Evolutionary conservation across 2,113 vertebrate genomes (phyloP), one percentile per base, ranked within the genome.

Genomic region (Xenopus tropicalis): DNA sequence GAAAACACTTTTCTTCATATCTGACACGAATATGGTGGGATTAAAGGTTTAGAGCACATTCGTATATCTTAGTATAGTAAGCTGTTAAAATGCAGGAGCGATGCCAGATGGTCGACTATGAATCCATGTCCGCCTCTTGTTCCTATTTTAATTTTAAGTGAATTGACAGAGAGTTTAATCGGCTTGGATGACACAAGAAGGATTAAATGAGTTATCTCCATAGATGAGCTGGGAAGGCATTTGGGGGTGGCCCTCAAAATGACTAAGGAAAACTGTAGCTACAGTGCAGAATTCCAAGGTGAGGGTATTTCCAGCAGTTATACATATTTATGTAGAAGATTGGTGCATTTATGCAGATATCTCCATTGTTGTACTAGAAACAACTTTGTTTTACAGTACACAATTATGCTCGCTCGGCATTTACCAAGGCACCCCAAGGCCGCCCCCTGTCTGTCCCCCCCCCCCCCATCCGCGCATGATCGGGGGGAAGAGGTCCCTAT

Each of bases 41-140:
- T 65, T 73, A 66, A 25, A n/a, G 29, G 37, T 66, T 66, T 73
- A 73, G 66, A 21, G 62, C 48, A 58, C 71, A 58, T 58, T 66
- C 22, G 43, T 46, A 73, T 66, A 46, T 66, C 42, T 46, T 20
- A 66, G 51, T 44, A 66, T 54, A 24, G 17, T 58, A 66, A 73
- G 52, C 71, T 58, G 71, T 52, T 66, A 57, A 73, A 73, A 37
- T 58, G 29, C 48, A 56, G 3, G 24, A 66, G 37, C 14, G 37
- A 66, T 58, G 37, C 46, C 71, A 66, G 71, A 73, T 73, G 71
- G 44, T 24, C 9, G 37, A 44, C 29, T 11, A 46, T 29, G 14
- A 56, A 42, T 72, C 59, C 70, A 65, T 65, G 20, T 43, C 48
- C 64, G 19, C 44, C 24, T 29, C 7, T 51, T 11, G 24, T 54